Evolutionary conservation across 23 tunicate genomes (phyloP), one percentile per base, ranked within the genome.

Genomic region (Diplosoma virens): DNA sequence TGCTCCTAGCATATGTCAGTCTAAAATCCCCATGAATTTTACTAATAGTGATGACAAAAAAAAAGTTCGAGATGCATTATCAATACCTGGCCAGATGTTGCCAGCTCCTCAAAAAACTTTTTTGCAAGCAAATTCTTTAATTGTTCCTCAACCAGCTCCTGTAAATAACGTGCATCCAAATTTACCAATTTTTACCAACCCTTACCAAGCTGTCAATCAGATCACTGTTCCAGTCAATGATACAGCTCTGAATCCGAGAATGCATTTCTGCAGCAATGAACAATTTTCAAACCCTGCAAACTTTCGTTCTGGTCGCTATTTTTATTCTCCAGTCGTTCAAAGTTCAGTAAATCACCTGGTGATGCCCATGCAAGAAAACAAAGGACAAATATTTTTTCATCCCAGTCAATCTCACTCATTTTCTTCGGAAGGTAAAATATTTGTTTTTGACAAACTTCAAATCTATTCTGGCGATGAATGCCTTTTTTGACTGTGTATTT

Each of bases 391-490:
- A 14, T 36, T 67, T 35, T 67, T 18, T 37, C 52, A 9, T 34
- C 50, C 50, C 2, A 35, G 11, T 36, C 17, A 24, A 2, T 16
- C 74, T 35, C 74, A 67, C 36, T 6, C 32, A 9, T 16, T 34
- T 67, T 6, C 36, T 67, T 67, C 74, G 3, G 52, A 67, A 67
- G 52, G 74, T 67, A 67, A 7, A 29, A 26, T 3, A 63, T n/a
- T 6, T 63, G 17, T 55, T 20, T 14, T 20, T 55, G 63, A 16
- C 17, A 55, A 55, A 14, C 20, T 20, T 55, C 20, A 14, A 55
- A 22, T 55, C 21, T 11, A 11, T 11, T 22, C 17, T 4, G 29
- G 16, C 29, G 27, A 4, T 63, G 64, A 16, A 18, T 56, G 17
- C 5, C 20, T 56, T 56, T 56, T 56, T 11, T 56, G 64, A 56